Conservation (phyloP, 2,888 invertebrate genomes). For the Noctua janthina region DNA sequence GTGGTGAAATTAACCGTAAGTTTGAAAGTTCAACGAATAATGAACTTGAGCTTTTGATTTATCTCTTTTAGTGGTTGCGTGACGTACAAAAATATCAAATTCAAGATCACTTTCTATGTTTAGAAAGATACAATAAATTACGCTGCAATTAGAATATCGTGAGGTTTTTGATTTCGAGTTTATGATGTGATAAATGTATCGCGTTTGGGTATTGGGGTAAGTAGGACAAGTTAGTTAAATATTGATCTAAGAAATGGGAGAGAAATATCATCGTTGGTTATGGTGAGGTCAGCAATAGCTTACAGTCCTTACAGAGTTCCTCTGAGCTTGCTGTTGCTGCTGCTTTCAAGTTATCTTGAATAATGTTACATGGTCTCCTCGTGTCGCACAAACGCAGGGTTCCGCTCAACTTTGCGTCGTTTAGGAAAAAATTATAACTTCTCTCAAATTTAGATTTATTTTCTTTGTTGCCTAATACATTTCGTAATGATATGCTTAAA, state of each 20-base stretch:
- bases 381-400: too few relatives aligned
- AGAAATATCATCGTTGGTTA: not conserved
- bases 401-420: too few relatives aligned
- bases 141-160: slow-evolving; percentile 35
- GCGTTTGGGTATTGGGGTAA: slow-evolving; percentile 23
- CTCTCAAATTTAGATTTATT: too few relatives aligned
- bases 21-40: not conserved
- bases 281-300: not conserved
- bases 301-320: not conserved
- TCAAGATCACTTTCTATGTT: slow-evolving; percentile 34
- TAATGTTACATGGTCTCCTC: too few relatives aligned
- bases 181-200: slow-evolving; percentile 38
- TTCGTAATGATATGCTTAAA: too few relatives aligned
- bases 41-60: slow-evolving; percentile 31
- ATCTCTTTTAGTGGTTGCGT: not conserved
- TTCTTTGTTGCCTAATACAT: too few relatives aligned
- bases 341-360: not conserved
- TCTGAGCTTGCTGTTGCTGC: not conserved
- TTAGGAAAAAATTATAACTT: too few relatives aligned
- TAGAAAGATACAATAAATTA: slow-evolving; percentile 43
- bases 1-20: not conserved
- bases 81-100: slow-evolving; percentile 30
- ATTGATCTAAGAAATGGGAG: not conserved
- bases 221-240: slow-evolving; percentile 27
- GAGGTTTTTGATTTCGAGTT: slow-evolving; percentile 28